A percentile compares a stretch with the other conserved stretches of the same genome.
These are phyloP conservation scores for Sphaerophoria taeniata DNA, from an alignment of 2,888 invertebrate genomes.

Conservation along the genomic window DNA sequence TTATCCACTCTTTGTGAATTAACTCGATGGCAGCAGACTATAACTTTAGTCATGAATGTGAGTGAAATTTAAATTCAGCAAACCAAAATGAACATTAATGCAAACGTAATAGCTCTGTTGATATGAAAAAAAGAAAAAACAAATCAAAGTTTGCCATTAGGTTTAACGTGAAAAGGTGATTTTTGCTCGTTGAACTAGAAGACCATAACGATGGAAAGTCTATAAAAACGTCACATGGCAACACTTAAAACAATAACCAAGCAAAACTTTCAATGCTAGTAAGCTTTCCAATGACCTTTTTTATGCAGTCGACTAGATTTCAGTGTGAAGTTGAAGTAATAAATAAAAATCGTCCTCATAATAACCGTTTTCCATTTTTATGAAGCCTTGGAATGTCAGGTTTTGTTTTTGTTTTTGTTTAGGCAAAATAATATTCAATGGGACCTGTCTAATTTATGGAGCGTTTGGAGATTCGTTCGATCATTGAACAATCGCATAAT, in stretches of 20 bases:
- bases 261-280: slow-evolving; percentile 52
- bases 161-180: neutral
- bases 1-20: slow-evolving; percentile 8
- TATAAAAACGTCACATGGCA: neutral
- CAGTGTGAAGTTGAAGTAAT: slow-evolving; percentile 43
- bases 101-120: neutral
- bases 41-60: slow-evolving; percentile 4
- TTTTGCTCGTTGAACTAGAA: neutral
- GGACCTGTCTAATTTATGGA: slow-evolving; percentile 52
- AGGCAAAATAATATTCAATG: slow-evolving; percentile 33
- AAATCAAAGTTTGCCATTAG: neutral
- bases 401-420: slow-evolving; percentile 7
- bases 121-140: slow-evolving; percentile 24
- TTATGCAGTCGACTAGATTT: slow-evolving; percentile 31
- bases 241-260: slow-evolving; percentile 25
- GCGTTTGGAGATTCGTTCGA: slow-evolving; percentile 40
- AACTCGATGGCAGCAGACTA: neutral
- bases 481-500: slow-evolving; percentile 49
- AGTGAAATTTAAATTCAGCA: slow-evolving; percentile 27
- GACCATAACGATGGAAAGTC: neutral
- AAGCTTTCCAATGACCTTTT: slow-evolving; percentile 31
- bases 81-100: slow-evolving; percentile 45
- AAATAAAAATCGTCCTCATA: slow-evolving; percentile 35
- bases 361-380: slow-evolving; percentile 70
- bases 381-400: slow-evolving; percentile 22